Conservation (phyloP, 1,140 invertebrate species). For the Phocides pigmalion region DNA sequence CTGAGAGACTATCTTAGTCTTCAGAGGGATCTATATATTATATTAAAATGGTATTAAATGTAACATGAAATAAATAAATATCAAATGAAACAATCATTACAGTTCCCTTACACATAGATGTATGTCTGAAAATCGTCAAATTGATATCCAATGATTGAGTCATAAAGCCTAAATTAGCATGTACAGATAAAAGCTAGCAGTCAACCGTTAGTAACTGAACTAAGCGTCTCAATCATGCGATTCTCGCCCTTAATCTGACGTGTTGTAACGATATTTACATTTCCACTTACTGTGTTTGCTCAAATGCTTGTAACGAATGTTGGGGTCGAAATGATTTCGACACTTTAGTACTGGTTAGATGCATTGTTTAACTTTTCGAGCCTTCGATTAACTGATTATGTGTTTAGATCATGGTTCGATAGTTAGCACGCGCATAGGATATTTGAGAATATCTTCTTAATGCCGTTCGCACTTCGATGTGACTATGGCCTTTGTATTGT, state of each 20-base stretch:
- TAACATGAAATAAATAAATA: too few species aligned
- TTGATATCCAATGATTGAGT: not conserved
- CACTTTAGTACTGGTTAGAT: slow-evolving; percentile 37
- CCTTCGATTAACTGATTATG: slow-evolving; percentile 40
- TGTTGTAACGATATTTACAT: slow-evolving; percentile 46
- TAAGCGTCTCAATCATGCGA: slow-evolving; percentile 8
- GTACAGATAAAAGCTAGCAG: not conserved
- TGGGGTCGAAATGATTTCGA: slow-evolving; percentile 37
- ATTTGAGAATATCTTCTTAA: slow-evolving; percentile 15
- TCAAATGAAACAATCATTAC: too few species aligned
- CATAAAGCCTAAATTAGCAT: slow-evolving; percentile 16
- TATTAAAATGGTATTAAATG: too few species aligned
- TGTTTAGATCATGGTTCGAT: slow-evolving; percentile 27
- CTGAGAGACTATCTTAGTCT: too few species aligned
- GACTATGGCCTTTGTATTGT: too few species aligned
- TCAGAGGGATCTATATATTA: too few species aligned
- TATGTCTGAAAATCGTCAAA: too few species aligned
- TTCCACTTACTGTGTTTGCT: slow-evolving; percentile 26
- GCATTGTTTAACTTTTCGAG: slow-evolving; percentile 38
- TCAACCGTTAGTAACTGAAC: slow-evolving; percentile 3
- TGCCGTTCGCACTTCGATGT: slow-evolving; percentile 6
- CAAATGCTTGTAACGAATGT: slow-evolving; percentile 41
- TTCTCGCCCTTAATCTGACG: slow-evolving; percentile 4
- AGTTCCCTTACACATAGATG: too few species aligned
- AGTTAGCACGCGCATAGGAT: slow-evolving; percentile 27